A percentile compares a stretch with the other conserved stretches of the same genome.
These are phyloP conservation scores for Pristionchus exspectatus DNA, from an alignment of 2,888 invertebrate species.

Conservation along the genomic window DNA sequence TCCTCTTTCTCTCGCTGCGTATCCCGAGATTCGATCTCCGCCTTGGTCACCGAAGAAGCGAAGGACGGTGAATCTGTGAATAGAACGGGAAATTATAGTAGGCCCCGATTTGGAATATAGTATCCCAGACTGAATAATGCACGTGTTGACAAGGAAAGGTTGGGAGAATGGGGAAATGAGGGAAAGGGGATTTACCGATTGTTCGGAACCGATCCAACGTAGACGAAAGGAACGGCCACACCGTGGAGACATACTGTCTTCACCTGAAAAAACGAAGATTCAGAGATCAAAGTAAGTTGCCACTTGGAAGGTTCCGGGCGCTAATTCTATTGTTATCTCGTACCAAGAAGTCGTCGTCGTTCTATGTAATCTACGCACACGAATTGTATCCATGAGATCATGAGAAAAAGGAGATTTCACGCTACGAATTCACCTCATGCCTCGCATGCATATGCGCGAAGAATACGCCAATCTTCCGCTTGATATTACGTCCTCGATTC, in stretches of 20 bases:
- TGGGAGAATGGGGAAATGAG: background rate
- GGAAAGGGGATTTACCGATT: conserved; percentile 64
- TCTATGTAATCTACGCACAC: background rate
- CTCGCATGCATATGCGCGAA: conserved; percentile 73
- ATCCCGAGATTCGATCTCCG: conserved; percentile 36
- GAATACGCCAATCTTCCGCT: conserved; percentile 68
- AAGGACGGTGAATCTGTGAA: conserved; percentile 50
- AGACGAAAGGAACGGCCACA: conserved; percentile 71
- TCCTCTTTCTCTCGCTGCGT: conserved; percentile 47
- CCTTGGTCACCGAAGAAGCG: conserved; percentile 35
- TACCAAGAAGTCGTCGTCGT: background rate
- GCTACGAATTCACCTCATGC: conserved; percentile 63
- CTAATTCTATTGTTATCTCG: background rate
- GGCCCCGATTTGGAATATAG: conserved; percentile 5
- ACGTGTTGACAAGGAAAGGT: background rate
- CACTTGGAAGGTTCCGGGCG: background rate
- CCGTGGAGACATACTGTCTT: conserved; percentile 69
- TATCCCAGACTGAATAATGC: conserved; percentile 25
- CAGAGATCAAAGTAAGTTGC: background rate
- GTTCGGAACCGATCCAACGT: conserved; percentile 73
- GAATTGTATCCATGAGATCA: background rate
- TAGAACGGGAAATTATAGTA: background rate
- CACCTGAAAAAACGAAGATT: background rate
- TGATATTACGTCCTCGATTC: conserved; percentile 56
- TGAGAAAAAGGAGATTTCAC: conserved; percentile 26